These are phyloP conservation scores for Parazoanthus swiftii DNA, from an alignment of 92 coral and sea anemone species.

Conservation along the genomic window DNA sequence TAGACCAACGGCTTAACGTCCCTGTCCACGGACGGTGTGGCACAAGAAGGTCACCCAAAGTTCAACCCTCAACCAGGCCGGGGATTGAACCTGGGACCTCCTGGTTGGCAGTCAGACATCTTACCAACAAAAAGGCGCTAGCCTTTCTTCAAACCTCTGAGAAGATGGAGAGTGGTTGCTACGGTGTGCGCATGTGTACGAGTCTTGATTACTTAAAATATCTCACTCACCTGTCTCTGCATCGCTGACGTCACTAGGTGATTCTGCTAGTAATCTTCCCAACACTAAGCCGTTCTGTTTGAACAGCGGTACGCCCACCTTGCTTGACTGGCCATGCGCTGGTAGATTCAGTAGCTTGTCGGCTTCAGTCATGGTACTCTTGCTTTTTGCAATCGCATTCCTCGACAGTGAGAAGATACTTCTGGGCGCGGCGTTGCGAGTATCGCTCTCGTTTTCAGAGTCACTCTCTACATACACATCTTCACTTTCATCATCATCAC, in stretches of 20 bases:
- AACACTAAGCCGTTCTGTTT: slow-evolving; percentile 71
- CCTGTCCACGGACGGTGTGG: too few relatives aligned
- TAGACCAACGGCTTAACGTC: too few relatives aligned
- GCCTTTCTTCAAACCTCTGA: too few relatives aligned
- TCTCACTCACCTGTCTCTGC: slow-evolving; percentile 78
- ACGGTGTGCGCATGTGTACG: too few relatives aligned
- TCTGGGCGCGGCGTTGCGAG: slow-evolving; percentile 34
- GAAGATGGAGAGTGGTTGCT: too few relatives aligned
- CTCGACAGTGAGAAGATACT: slow-evolving; percentile 50
- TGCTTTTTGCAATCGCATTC: slow-evolving; percentile 26
- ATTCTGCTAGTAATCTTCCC: slow-evolving; percentile 62
- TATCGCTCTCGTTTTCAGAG: slow-evolving; percentile 64
- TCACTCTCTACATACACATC: slow-evolving; percentile 86
- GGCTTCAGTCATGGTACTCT: slow-evolving; percentile 47
- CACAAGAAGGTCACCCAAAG: too few relatives aligned
- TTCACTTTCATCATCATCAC: slow-evolving; percentile 89
- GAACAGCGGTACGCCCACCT: slow-evolving; percentile 32
- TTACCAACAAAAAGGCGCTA: too few relatives aligned
- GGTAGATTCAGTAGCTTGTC: slow-evolving; percentile 49
- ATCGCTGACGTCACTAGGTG: slow-evolving; percentile 81
- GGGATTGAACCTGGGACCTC: too few relatives aligned
- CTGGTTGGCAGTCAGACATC: too few relatives aligned
- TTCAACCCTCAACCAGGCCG: too few relatives aligned
- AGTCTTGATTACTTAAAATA: too few relatives aligned
- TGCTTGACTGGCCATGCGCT: slow-evolving; percentile 42